phyloP scores from a whole-genome alignment of 2,797 vertebrate species.

The Scarus forsteni region DNA sequence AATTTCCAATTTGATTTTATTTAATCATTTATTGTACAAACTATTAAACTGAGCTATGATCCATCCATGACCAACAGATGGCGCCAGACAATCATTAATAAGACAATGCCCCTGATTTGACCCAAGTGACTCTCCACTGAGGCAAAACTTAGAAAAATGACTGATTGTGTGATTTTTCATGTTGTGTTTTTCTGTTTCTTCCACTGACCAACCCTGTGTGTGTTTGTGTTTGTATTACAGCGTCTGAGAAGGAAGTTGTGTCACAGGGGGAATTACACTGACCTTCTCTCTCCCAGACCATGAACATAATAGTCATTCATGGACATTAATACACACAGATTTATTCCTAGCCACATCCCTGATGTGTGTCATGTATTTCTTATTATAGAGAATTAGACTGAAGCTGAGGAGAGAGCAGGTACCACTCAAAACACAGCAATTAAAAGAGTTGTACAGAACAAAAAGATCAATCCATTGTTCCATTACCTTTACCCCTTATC shows the following conservation, averaged over 20 bases:
- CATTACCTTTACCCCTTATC: no score
- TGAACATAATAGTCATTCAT: slow-evolving; percentile 1
- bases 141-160: not conserved
- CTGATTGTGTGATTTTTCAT: slow-evolving; percentile 13
- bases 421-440: no score
- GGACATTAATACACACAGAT: slow-evolving; percentile 3
- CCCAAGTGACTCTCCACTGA: not conserved
- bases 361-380: not conserved
- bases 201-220: not conserved
- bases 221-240: slow-evolving; percentile 31
- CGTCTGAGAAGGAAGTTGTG: slow-evolving; percentile 55
- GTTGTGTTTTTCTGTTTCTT: slow-evolving; percentile 12
- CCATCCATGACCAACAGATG: slow-evolving; percentile 70
- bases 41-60: no score
- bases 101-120: not conserved
- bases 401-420: not conserved
- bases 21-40: no score
- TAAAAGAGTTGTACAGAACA: no score
- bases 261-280: slow-evolving; percentile 48
- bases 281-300: slow-evolving; percentile 19
- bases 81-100: slow-evolving; percentile 67
- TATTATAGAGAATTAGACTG: not conserved
- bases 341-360: slow-evolving; percentile 13
- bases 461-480: no score
- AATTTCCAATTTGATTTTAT: no score